Evolutionary conservation across 2,888 invertebrate genomes (phyloP), one percentile per base, ranked within the genome.

Genomic region (Autographa pulchrina): DNA sequence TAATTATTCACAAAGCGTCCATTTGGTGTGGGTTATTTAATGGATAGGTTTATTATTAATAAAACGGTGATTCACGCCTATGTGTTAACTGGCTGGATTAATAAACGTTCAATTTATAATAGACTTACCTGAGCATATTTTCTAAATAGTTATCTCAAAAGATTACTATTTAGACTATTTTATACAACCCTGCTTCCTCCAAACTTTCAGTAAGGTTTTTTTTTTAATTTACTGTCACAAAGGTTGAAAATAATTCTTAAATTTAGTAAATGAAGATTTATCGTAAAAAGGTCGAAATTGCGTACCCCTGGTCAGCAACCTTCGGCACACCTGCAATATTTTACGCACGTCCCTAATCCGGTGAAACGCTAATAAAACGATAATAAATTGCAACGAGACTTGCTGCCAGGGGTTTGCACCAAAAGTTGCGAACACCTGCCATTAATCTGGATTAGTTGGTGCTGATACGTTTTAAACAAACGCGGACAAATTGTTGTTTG

Each of bases 371-470:
- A 83, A 81, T 85, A 83, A 81, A 84, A 81, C 66, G 79, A 74
- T 69, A 84, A 84, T 80, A 82, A 80, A 85, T 85, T 80, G 72
- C 77, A 69, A 68, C 72, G 78, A 77, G 74, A 74, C 76, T 62
- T 63, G 56, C 56, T 61, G 61, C 41, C 64, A 41, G 75, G 74
- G 72, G 72, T 74, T 73, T 69, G 63, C 71, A 73, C 35, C 71
- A 68, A 83, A 83, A 77, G 77, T 77, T 77, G 65, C 62, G 75
- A 68, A 66, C 70, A 81, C 75, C 70, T 72, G 66, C 75, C 68
- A 85, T 85, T 76, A 78, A 85, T 85, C 83, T 78, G 74, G 85
- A 84, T 85, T 85, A 84, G 83, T 75, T 59, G 69, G 64, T 65
- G 72, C 74, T 81, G 80, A 78, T 84, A 79, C 65, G 70, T 82